Conservation (phyloP, 2,888 invertebrate species). For the Chrysotoxum bicinctum region DNA sequence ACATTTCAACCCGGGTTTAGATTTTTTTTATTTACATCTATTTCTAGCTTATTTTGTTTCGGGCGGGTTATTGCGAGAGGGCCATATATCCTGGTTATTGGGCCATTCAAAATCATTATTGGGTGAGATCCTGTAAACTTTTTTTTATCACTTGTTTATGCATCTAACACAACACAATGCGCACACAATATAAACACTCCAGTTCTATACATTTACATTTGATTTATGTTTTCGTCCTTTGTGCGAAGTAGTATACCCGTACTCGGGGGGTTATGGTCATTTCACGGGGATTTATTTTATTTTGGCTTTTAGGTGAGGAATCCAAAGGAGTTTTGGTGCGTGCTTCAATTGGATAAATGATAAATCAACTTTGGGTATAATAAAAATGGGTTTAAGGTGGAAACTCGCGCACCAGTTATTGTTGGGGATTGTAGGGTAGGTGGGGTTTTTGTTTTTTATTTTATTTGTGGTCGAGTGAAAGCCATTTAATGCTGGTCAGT, state of each 20-base stretch:
- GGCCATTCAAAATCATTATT: slow-evolving; percentile 30
- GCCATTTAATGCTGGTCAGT: slow-evolving; percentile 45
- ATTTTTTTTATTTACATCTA: not conserved
- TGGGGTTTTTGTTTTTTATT: slow-evolving; percentile 4
- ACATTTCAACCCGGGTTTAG: slow-evolving; percentile 8
- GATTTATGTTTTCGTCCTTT: not conserved
- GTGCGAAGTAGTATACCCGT: not conserved
- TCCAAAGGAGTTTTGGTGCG: not conserved
- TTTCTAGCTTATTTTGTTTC: not conserved
- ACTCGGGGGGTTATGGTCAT: slow-evolving; percentile 55
- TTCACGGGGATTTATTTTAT: slow-evolving; percentile 49
- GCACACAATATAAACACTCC: not conserved
- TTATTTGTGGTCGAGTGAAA: slow-evolving; percentile 6
- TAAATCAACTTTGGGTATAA: slow-evolving; percentile 47
- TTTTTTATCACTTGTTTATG: slow-evolving; percentile 66
- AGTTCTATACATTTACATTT: slow-evolving; percentile 46
- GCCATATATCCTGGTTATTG: slow-evolving; percentile 28
- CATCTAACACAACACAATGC: slow-evolving; percentile 26
- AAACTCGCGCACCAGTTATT: not conserved
- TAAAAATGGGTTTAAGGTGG: slow-evolving; percentile 39
- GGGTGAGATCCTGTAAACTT: slow-evolving; percentile 55
- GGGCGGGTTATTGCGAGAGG: not conserved
- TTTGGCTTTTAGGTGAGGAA: slow-evolving; percentile 3
- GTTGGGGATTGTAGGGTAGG: not conserved
- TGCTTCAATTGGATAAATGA: slow-evolving; percentile 59